Evolutionary conservation across 2,113 vertebrate species (phyloP).

Genomic region (Phalacrocorax aristotelis): DNA sequence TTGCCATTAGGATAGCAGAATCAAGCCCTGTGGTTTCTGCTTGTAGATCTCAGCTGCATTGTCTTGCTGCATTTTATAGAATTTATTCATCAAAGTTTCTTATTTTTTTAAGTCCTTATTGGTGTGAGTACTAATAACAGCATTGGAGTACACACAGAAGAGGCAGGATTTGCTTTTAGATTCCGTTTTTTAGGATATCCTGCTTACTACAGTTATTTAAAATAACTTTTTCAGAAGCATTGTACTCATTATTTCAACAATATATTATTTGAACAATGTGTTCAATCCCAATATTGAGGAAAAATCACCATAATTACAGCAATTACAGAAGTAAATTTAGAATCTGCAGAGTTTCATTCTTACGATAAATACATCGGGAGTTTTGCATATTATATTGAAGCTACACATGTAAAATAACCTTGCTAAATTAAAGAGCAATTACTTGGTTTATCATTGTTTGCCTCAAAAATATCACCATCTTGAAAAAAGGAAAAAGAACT

Average conservation of each 20-base stretch:
- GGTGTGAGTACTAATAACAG: not conserved
- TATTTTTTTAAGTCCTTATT: not conserved
- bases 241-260: not conserved
- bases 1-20: not conserved
- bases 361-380: not conserved
- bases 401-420: not conserved
- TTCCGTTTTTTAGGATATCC: not conserved
- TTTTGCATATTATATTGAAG: not conserved
- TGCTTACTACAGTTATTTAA: not conserved
- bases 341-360: not conserved
- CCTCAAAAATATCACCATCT: conserved; percentile 45
- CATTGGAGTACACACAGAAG: not conserved
- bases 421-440: conserved; percentile 23
- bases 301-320: not conserved
- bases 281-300: not conserved
- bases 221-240: not conserved
- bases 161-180: not conserved
- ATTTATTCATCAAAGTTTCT: not conserved
- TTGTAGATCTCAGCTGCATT: not conserved
- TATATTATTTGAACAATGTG: not conserved
- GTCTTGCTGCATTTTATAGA: not conserved
- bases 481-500: not conserved
- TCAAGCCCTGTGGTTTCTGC: not conserved
- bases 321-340: not conserved
- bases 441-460: conserved; percentile 2